Conservation (phyloP, 2,797 vertebrate species). For the Scolopax bukidnonensis region DNA sequence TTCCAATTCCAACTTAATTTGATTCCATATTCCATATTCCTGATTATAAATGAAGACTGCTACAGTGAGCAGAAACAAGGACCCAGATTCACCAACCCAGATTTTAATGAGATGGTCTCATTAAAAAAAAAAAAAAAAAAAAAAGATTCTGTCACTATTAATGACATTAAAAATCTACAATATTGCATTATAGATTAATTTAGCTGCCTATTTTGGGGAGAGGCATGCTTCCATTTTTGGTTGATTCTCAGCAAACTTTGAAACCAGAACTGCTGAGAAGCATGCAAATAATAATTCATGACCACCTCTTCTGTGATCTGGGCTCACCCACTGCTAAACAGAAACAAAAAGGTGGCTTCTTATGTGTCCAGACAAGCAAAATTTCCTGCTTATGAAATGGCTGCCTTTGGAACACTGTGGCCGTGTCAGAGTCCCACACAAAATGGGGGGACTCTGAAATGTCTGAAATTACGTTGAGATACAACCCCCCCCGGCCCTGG, state of each 20-base stretch:
- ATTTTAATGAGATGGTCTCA: background rate
- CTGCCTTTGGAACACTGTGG: background rate
- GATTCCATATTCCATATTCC: background rate
- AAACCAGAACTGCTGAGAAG: background rate
- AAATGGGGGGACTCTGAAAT: background rate
- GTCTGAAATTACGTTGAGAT: background rate
- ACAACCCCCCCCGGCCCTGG: rapidly evolving
- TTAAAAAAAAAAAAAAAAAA: background rate
- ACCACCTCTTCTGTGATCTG: background rate
- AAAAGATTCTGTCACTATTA: background rate
- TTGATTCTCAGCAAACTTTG: background rate
- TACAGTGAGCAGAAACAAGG: background rate
- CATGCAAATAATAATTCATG: background rate
- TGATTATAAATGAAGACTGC: background rate
- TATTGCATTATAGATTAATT: background rate
- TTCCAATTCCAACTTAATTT: background rate
- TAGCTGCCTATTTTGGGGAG: background rate
- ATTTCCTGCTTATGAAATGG: background rate
- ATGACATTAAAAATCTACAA: background rate
- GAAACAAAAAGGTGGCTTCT: background rate
- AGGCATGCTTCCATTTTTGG: background rate
- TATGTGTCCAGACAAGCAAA: background rate
- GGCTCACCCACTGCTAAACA: background rate
- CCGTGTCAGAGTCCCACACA: rapidly evolving
- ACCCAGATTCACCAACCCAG: background rate